Base-by-base conservation (phyloP, 2,797 vertebrate species). In the Mormyrus proboscirostris region DNA sequence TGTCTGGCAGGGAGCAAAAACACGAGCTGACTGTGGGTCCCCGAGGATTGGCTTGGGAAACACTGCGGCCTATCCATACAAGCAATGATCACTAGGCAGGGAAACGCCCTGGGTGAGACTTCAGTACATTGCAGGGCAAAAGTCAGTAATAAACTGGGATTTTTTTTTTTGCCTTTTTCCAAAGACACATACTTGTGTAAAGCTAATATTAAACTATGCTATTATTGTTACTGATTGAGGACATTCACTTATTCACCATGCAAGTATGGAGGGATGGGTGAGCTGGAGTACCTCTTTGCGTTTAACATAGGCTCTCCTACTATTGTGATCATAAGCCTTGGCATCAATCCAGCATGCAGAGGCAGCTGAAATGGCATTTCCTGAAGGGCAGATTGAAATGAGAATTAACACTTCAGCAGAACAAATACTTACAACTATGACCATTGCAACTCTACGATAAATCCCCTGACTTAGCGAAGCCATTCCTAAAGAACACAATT, bases 301-400 rank as follows among this genome's bases (percentile, higher is more conserved):
- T 95, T 95, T 2, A 93, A 92, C 82, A 95, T 6, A 0, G 95
- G 94, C 90, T 96, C 95, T 44, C 94, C 96, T 0, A 94, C 87
- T 91, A 99, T 93, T 7, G 96, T 98, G 91, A 99, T 95, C 91
- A 98, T 87, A 93, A 98, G 93, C 57, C 92, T 94, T 3, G 97
- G 97, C 94, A 95, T 33, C 0, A 98, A 91, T 90, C 98, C 98
- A 8, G 95, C 90, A n/a, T 96, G 95, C 76, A 99, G 95, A 1
- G 95, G 93, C 50, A 98, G 92, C 4, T 98, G 95, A 2, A 96
- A 95, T 0, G 98, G 98, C 84, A 99, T 92, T 89, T 94, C 95
- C 98, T 99, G 93, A 3, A 94, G 94, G 38, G 94, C 59, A 94
- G 0, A 90, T 44, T 41, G 14, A 59, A 6, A 8, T 86, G 38